Evolutionary conservation across 2,888 invertebrate species (phyloP).

Genomic region (Nesidiocoris tenuis): DNA sequence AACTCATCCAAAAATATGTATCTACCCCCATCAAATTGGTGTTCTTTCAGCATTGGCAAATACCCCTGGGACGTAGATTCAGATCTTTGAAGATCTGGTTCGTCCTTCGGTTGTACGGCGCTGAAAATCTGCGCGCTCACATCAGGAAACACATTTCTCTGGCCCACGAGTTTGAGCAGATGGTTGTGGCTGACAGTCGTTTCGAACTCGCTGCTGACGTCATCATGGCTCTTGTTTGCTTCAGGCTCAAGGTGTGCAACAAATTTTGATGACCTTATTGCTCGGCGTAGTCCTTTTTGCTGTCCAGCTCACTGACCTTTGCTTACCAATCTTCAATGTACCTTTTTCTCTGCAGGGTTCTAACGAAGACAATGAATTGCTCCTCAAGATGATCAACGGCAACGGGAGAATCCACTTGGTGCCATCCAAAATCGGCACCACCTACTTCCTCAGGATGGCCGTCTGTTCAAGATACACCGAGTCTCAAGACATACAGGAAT

Average conservation of each 20-base stretch:
- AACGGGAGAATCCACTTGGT: constrained; percentile 90
- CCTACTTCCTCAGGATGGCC: constrained; percentile 84
- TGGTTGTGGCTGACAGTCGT: constrained; percentile 72
- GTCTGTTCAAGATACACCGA: constrained; percentile 84
- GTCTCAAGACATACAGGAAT: constrained; percentile 75
- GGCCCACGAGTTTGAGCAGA: constrained; percentile 82
- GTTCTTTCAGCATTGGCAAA: constrained; percentile 89
- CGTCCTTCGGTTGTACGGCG: constrained; percentile 84
- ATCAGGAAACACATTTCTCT: constrained; percentile 82
- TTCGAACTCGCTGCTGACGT: constrained; percentile 90
- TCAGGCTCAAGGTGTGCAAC: constrained; percentile 75
- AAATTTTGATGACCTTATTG: too few species aligned
- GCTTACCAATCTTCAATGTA: too few species aligned
- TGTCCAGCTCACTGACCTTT: too few species aligned
- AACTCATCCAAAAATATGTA: too few species aligned
- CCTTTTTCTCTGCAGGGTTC: too few species aligned
- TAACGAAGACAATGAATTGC: constrained; percentile 78
- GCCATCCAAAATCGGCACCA: constrained; percentile 80
- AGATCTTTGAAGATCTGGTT: constrained; percentile 94
- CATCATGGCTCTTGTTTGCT: constrained; percentile 94
- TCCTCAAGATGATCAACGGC: constrained; percentile 82
- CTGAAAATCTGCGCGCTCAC: constrained; percentile 80
- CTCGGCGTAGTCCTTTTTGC: too few species aligned
- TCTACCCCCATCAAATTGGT: too few species aligned
- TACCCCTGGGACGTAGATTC: constrained; percentile 89